Conservation (phyloP, 2,797 vertebrate species). For the Sebastes iracundus region DNA sequence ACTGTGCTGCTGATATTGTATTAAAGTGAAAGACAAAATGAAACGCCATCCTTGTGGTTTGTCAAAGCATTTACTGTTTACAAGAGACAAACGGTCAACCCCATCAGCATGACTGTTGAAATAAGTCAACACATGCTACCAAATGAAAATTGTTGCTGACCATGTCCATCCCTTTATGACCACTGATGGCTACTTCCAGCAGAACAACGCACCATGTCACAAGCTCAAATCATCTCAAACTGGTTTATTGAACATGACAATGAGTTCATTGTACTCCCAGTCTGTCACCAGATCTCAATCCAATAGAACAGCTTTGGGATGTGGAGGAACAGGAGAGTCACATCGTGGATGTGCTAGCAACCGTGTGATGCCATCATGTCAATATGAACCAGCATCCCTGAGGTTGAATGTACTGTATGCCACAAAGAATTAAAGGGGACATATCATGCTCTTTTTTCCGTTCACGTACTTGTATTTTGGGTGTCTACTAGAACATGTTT, state of each 20-base stretch:
- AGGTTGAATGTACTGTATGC: neutral
- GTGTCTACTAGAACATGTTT: neutral
- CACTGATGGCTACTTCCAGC: neutral
- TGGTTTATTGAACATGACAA: too few relatives aligned
- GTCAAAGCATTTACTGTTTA: neutral
- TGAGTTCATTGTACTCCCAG: too few relatives aligned
- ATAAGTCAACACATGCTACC: neutral
- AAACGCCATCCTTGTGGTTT: neutral
- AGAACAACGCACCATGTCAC: neutral
- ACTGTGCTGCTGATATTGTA: conserved; percentile 8
- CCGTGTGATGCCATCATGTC: neutral
- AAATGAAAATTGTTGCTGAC: neutral
- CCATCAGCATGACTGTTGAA: neutral
- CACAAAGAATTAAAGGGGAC: neutral
- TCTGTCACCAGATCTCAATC: neutral
- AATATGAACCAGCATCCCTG: too few relatives aligned
- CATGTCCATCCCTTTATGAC: neutral
- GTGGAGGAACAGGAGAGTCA: neutral
- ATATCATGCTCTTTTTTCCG: neutral
- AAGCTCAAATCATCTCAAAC: neutral
- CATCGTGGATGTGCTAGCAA: neutral
- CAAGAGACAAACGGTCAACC: neutral
- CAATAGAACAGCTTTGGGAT: neutral
- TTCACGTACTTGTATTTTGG: neutral
- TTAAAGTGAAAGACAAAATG: conserved; percentile 8